These are phyloP conservation scores for Drosophila pectinifera DNA, from an alignment of 1,140 invertebrate species.

Conservation along the genomic window DNA sequence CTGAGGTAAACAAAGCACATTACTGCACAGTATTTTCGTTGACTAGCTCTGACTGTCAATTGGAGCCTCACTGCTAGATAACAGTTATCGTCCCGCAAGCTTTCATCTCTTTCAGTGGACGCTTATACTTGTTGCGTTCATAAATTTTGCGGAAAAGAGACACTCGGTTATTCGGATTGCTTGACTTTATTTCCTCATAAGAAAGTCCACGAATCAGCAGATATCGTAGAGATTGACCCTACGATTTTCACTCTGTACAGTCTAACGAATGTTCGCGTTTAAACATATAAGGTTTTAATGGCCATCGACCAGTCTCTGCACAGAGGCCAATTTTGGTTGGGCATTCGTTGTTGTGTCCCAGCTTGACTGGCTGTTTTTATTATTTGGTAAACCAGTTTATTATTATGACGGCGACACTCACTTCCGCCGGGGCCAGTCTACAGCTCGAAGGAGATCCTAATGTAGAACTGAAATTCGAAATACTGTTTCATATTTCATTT, in stretches of 20 bases:
- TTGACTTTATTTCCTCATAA: not conserved
- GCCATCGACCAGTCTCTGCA: not conserved
- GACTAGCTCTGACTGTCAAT: not conserved
- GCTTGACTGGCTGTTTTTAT: not conserved
- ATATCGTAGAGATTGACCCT: too few species aligned
- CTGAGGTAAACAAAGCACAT: not conserved
- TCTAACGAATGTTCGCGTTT: not conserved
- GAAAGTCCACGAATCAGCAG: not conserved
- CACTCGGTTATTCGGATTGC: not conserved
- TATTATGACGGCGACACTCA: slow-evolving; percentile 6
- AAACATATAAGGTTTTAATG: not conserved
- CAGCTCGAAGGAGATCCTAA: not conserved
- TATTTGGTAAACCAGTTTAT: slow-evolving; percentile 17
- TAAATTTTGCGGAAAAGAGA: not conserved
- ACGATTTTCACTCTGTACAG: not conserved
- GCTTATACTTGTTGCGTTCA: not conserved
- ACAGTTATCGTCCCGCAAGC: not conserved
- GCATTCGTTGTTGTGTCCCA: not conserved
- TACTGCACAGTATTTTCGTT: not conserved
- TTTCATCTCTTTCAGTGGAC: slow-evolving; percentile 7
- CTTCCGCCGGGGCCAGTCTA: slow-evolving; percentile 11
- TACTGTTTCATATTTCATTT: slow-evolving; percentile 15
- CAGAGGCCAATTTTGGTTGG: not conserved
- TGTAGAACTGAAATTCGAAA: slow-evolving; percentile 18
- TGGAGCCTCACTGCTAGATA: not conserved